Base-by-base conservation (phyloP, 2,888 invertebrate species). In the Acrocyrtus sp. region DNA sequence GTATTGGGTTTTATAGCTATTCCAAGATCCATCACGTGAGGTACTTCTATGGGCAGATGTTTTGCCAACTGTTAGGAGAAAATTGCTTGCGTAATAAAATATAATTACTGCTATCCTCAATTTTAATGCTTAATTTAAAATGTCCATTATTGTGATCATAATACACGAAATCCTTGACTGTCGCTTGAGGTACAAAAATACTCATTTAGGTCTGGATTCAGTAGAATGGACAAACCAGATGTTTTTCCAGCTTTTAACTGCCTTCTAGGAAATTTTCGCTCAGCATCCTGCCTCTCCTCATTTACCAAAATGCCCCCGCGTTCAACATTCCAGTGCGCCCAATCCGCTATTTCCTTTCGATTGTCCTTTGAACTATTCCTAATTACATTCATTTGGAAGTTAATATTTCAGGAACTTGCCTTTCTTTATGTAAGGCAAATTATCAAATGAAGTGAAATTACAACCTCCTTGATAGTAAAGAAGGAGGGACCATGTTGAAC, bases 111-210 rank as follows among this genome's bases (percentile, higher is more conserved):
- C n/a, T n/a, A n/a, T n/a, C n/a, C n/a, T n/a, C n/a, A n/a, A n/a
- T n/a, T n/a, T 19, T 3, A 19, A 57, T 26, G n/a, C 48, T 8
- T 12, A 21, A 70, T 62, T 62, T 19, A 56, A 56, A 43, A 62
- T 56, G 4, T 62, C 54, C n/a, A n/a, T n/a, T n/a, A n/a, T n/a
- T n/a, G n/a, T n/a, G n/a, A n/a, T n/a, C n/a, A n/a, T n/a, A 78
- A 1, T 77, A 48, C 79, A 79, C 19, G 79, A 74, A 48, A 74
- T 78, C 0, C 78, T 53, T 65, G 62, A 15, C 75, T 70, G 61
- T 78, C 78, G 19, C 75, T 72, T 0, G 74, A 68, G 21, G 74
- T 70, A 45, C 80, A 81, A 58, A 75, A 79, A 57, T 81, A 81
- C 22, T 78, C 70, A 5, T 77, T 69, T 15, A 79, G 43, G 67